Evolutionary conservation across 2,888 invertebrate genomes (phyloP), one percentile per base, ranked within the genome.

Genomic region (Cremastinae sp.): DNA sequence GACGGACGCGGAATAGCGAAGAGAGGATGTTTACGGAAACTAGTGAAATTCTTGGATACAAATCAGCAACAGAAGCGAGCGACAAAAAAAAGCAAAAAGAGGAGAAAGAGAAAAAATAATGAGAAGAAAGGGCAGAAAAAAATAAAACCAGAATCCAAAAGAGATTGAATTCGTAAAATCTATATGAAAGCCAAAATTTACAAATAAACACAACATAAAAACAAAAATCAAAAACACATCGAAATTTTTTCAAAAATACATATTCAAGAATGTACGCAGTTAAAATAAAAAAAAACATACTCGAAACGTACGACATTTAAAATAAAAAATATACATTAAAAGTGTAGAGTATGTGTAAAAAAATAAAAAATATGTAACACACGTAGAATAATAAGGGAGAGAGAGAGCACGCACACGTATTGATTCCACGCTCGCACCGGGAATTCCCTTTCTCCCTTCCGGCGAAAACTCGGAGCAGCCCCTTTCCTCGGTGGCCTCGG

Each of bases 391-490:
- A 83, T n/a, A 61, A 74, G 74, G 49, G 65, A 80, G 83, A 83
- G 83, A 71, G 28, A 75, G 72, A 80, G 84, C 84, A 87, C 83
- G 86, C 86, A 86, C 86, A 85, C 86, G 87, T 88, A 87, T 88
- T 87, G 87, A 87, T 88, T 86, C 86, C 82, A 83, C 84, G 85
- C 84, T 86, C 83, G 84, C 85, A 84, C 83, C 83, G 80, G 82
- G 81, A 80, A 83, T 82, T 83, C 82, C 79, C 81, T 78, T 79
- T 80, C 80, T 65, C 79, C 79, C 79, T 77, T 80, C 79, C 79
- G 69, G 73, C 69, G 39, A 73, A 75, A 72, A 72, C 68, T 55
- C 69, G 39, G 35, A 53, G 59, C 53, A 61, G 16, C 37, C 14
- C 39, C 64, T 37, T 18, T n/a, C 47, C 49, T 14, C 35, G 12